phyloP scores from a whole-genome alignment of 2,113 vertebrate species.

The Tupaia chinensis region DNA sequence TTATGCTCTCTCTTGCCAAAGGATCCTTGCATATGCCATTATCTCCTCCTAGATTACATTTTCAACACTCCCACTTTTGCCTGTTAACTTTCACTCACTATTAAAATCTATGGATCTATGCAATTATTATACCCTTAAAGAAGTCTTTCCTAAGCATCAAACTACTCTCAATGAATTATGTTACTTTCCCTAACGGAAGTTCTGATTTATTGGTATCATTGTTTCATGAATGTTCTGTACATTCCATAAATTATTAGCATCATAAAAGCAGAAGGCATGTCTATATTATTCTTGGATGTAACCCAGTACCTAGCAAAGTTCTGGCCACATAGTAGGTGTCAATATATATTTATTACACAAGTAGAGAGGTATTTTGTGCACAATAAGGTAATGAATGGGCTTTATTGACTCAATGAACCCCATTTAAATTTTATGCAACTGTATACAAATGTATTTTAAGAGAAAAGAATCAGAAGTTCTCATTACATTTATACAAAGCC shows the following conservation, averaged over 20 bases:
- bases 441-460: background rate
- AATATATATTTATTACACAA: background rate
- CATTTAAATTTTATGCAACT: constrained; percentile 1
- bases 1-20: background rate
- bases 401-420: background rate
- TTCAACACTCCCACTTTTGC: background rate
- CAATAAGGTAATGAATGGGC: background rate
- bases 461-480: background rate
- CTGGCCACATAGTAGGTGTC: background rate
- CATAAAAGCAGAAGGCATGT: background rate
- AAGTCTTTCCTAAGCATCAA: background rate
- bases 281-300: background rate
- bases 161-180: background rate
- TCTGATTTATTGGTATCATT: background rate
- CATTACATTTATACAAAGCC: background rate
- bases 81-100: background rate
- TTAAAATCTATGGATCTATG: constrained; percentile 9
- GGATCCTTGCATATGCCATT: background rate
- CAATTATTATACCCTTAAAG: background rate
- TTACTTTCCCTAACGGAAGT: background rate
- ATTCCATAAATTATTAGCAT: background rate
- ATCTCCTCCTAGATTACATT: background rate
- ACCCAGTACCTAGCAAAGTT: background rate
- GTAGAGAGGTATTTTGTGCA: background rate
- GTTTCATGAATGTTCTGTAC: background rate